Conservation (phyloP, 1,140 invertebrate species). For the Penaeus vannamei region DNA sequence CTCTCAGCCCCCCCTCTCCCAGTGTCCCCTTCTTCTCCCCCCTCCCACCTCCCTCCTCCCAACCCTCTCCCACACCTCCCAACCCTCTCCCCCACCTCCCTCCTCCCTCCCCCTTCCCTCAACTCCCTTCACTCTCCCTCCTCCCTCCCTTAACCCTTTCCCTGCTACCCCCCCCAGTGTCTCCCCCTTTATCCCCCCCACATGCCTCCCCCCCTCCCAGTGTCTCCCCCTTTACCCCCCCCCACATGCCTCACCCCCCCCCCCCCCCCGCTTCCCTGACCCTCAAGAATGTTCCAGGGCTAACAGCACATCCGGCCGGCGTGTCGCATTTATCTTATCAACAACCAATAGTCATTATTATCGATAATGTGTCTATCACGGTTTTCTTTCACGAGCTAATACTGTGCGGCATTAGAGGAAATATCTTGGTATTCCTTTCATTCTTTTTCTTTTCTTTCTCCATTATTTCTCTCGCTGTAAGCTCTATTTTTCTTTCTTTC, state of each 20-base stretch:
- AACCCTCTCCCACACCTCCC: background rate
- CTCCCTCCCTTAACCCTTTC: background rate
- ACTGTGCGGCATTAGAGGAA: too few relatives aligned
- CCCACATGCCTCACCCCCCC: background rate
- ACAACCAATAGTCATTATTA: too few relatives aligned
- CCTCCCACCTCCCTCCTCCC: too few relatives aligned
- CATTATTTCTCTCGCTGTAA: too few relatives aligned
- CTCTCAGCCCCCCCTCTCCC: background rate
- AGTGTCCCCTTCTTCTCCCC: background rate
- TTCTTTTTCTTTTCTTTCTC: too few relatives aligned
- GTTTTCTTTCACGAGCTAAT: too few relatives aligned
- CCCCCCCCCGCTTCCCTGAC: background rate
- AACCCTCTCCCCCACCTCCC: background rate
- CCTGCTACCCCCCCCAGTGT: background rate
- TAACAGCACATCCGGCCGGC: background rate
- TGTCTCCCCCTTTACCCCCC: background rate
- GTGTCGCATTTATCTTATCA: too few relatives aligned
- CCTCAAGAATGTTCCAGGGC: background rate
- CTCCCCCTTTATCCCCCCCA: background rate
- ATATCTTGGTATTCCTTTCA: too few relatives aligned
- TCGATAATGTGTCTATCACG: too few relatives aligned
- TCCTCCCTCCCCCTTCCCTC: background rate
- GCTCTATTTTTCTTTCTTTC: too few relatives aligned
- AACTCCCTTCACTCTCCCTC: background rate
- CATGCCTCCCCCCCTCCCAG: background rate